Evolutionary conservation across 2,888 invertebrate species (phyloP).

Genomic region (Acanthacorydalis orientalis): DNA sequence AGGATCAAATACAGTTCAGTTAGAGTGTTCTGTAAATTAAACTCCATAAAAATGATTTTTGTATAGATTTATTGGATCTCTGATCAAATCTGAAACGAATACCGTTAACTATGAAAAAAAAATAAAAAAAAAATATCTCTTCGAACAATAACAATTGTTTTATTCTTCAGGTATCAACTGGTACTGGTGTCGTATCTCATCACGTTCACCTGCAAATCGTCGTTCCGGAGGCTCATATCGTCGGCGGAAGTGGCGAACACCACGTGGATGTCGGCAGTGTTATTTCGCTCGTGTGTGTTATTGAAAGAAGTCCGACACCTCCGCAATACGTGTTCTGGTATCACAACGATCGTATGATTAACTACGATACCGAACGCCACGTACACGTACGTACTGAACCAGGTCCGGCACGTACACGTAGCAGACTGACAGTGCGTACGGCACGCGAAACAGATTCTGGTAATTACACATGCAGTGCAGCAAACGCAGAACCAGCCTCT

Average conservation of each 20-base stretch:
- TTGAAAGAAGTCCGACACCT: constrained; percentile 85
- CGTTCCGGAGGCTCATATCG: constrained; percentile 77
- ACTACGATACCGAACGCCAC: constrained; percentile 73
- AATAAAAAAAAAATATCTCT: no score
- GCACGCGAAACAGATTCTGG: constrained; percentile 76
- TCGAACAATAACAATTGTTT: no score
- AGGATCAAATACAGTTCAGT: no score
- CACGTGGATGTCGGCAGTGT: constrained; percentile 82
- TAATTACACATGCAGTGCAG: constrained; percentile 81
- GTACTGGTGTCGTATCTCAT: constrained; percentile 67
- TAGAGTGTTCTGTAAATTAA: no score
- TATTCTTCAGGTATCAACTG: constrained; percentile 60
- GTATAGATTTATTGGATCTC: no score
- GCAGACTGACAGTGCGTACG: constrained; percentile 65
- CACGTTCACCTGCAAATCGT: constrained; percentile 79
- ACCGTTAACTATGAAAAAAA: no score
- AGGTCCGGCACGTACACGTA: constrained; percentile 64
- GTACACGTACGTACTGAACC: constrained; percentile 71
- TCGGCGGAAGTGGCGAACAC: constrained; percentile 72
- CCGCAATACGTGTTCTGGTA: constrained; percentile 94
- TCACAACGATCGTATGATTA: constrained; percentile 87
- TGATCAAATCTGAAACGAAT: no score
- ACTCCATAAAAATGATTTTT: no score
- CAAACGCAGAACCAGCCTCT: constrained; percentile 77
- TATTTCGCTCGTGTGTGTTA: constrained; percentile 78